Evolutionary conservation across 2,113 vertebrate genomes (phyloP).

Genomic region (Anhinga anhinga): DNA sequence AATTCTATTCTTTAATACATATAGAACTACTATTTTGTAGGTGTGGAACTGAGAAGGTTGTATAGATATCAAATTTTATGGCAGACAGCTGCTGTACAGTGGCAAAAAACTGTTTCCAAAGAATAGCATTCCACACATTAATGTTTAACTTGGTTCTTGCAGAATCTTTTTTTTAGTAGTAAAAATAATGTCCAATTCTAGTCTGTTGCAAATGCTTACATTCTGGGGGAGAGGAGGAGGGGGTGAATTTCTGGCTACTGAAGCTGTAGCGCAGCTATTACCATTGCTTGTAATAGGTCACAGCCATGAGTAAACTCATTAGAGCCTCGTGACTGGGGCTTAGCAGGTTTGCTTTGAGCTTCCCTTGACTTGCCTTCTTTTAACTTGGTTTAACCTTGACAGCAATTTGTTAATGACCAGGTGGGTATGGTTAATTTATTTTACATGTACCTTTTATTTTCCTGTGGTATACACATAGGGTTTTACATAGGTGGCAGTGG

Average conservation of each 20-base stretch:
- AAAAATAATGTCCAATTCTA: neutral
- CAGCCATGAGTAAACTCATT: neutral
- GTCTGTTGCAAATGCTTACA: neutral
- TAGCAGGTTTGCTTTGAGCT: neutral
- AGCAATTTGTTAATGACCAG: neutral
- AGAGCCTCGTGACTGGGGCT: neutral
- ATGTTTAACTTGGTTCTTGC: neutral
- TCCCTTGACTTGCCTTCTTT: neutral
- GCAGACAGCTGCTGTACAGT: neutral
- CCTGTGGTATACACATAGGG: neutral
- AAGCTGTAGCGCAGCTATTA: neutral
- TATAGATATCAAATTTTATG: neutral
- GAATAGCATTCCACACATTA: neutral
- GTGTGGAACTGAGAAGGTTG: neutral
- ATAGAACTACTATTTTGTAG: neutral
- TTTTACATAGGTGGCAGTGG: neutral
- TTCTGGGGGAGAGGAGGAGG: neutral
- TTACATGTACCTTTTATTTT: neutral
- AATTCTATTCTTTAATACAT: neutral
- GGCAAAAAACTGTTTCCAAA: neutral
- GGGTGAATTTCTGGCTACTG: neutral
- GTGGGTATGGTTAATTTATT: neutral
- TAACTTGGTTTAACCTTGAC: neutral
- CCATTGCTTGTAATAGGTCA: neutral
- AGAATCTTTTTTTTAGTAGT: neutral